Percentiles rank a stretch among this genome's conserved stretches.
Conservation (phyloP, 2,888 invertebrate species). For the Yponomeuta plumbellus region DNA sequence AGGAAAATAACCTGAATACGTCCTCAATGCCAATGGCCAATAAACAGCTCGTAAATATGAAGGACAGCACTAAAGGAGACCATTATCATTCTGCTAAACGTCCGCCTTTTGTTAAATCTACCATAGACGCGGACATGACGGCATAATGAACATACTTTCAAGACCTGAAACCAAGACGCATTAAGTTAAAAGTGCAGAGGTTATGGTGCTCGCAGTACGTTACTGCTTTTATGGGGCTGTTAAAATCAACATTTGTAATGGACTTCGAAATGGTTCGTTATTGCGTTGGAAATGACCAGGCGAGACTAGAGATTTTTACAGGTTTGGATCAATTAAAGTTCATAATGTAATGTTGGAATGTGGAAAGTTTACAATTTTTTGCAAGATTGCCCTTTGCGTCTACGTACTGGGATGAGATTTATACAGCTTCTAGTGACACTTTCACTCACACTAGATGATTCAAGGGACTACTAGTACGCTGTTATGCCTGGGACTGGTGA, state of each 20-base stretch:
- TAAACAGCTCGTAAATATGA: slow-evolving; percentile 73
- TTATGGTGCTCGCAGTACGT: slow-evolving; percentile 16
- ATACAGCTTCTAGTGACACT: too few species aligned
- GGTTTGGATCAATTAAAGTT: too few species aligned
- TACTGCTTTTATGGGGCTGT: slow-evolving; percentile 30
- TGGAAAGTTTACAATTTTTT: too few species aligned
- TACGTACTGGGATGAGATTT: too few species aligned
- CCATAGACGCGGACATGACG: slow-evolving; percentile 18
- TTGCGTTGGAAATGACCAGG: too few species aligned
- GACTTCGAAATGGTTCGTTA: slow-evolving; percentile 26
- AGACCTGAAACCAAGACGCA: slow-evolving; percentile 13
- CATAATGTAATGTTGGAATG: too few species aligned
- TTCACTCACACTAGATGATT: too few species aligned
- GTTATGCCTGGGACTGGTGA: too few species aligned
- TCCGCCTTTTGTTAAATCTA: slow-evolving; percentile 64
- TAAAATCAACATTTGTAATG: slow-evolving; percentile 26
- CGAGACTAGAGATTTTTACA: too few species aligned
- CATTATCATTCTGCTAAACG: slow-evolving; percentile 65
- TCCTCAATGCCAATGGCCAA: slow-evolving; percentile 52
- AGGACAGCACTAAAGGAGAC: slow-evolving; percentile 64
- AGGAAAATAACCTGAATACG: too few species aligned
- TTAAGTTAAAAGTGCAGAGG: slow-evolving; percentile 13
- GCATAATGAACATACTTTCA: slow-evolving; percentile 43
- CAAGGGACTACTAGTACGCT: too few species aligned
- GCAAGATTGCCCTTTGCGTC: too few species aligned